Percentiles rank a stretch among this genome's conserved stretches.
Evolutionary conservation across 1,140 invertebrate species (phyloP).

Genomic region (Heliconius himera): DNA sequence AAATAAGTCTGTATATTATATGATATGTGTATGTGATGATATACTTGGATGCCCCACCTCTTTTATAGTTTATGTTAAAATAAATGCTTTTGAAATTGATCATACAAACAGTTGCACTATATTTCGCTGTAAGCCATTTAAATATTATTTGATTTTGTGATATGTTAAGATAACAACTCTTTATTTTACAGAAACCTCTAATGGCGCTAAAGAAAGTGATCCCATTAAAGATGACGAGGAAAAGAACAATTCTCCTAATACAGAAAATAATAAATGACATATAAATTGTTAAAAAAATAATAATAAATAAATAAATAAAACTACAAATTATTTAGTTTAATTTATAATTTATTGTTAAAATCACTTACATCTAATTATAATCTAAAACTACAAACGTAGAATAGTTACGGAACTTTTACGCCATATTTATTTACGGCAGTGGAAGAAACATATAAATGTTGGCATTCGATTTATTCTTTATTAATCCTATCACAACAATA

Average conservation of each 20-base stretch:
- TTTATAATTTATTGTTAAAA: conserved; percentile 27
- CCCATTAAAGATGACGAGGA: background rate
- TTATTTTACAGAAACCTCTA: background rate
- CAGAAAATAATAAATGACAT: conserved; percentile 12
- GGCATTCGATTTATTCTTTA: conserved; percentile 15
- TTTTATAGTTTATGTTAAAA: no score
- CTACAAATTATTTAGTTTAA: conserved; percentile 2
- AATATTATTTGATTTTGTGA: no score
- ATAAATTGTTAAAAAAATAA: conserved; percentile 14
- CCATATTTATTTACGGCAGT: conserved; percentile 31
- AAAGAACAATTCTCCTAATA: background rate
- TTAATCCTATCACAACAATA: conserved; percentile 1
- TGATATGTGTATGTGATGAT: no score
- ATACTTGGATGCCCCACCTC: no score
- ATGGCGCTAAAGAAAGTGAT: background rate
- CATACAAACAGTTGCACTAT: no score
- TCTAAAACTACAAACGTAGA: conserved; percentile 29
- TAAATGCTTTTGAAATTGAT: no score
- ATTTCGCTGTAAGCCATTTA: no score
- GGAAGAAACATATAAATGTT: conserved; percentile 27
- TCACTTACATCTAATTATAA: conserved; percentile 28
- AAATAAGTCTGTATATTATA: no score
- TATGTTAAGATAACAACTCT: background rate
- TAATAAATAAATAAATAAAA: conserved; percentile 22
- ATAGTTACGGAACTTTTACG: conserved; percentile 14